These are phyloP conservation scores for Brachypodius melanocephalos DNA, from an alignment of 2,113 vertebrate genomes.

Conservation along the genomic window DNA sequence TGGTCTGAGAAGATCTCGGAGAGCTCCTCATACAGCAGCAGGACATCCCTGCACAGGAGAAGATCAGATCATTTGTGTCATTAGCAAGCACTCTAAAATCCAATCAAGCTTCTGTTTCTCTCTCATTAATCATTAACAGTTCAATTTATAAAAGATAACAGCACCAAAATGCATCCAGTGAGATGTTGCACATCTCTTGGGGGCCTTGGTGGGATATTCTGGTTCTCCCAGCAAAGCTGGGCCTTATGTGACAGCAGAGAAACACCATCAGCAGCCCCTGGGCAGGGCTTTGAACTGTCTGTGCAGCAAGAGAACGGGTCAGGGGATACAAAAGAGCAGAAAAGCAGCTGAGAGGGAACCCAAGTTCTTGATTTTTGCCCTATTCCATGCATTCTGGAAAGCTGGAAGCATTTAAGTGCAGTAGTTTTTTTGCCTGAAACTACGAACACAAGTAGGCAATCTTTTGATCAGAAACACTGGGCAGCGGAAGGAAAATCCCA, in stretches of 20 bases:
- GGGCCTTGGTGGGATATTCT: neutral
- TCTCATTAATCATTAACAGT: neutral
- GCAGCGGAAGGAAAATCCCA: neutral
- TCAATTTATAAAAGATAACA: neutral
- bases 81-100: neutral
- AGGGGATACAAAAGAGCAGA: neutral
- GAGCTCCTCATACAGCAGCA: conserved; percentile 90
- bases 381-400: neutral
- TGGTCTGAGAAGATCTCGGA: conserved; percentile 94
- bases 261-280: neutral
- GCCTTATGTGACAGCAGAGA: neutral
- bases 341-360: neutral
- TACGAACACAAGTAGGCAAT: neutral
- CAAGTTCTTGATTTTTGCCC: neutral
- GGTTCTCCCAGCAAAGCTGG: neutral
- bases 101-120: neutral
- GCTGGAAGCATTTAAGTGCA: neutral
- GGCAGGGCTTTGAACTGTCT: neutral
- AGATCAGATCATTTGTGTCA: neutral
- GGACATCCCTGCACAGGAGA: conserved; percentile 78
- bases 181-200: neutral
- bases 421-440: neutral
- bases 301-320: neutral
- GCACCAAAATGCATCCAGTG: neutral
- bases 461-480: neutral